A percentile compares a stretch with the other conserved stretches of the same genome.
Evolutionary conservation across 2,797 vertebrate genomes (phyloP).

Genomic region (Syndactyla subalaris): DNA sequence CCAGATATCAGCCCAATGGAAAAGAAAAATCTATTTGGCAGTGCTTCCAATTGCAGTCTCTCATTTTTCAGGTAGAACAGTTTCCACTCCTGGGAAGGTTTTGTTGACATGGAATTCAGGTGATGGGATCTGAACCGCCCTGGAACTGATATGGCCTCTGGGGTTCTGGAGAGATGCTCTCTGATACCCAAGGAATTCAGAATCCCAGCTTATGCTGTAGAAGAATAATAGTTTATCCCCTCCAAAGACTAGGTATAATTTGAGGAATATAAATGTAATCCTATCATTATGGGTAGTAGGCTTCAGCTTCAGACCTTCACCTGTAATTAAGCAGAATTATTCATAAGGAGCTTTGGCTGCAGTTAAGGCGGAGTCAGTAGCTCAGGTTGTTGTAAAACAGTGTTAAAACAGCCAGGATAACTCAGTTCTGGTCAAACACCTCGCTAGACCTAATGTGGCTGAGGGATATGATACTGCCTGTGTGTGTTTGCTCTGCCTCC

Average conservation of each 20-base stretch:
- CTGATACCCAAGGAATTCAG: not conserved
- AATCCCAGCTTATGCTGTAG: not conserved
- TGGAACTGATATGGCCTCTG: not conserved
- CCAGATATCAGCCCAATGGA: conserved; percentile 32
- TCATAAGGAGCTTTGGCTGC: not conserved
- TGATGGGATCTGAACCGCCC: not conserved
- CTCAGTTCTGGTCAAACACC: not conserved
- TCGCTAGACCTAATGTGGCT: not conserved
- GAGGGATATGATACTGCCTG: not conserved
- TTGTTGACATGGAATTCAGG: not conserved
- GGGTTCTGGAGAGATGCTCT: not conserved
- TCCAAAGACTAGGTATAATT: not conserved
- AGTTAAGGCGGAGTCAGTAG: not conserved
- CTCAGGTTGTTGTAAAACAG: not conserved
- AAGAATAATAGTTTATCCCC: not conserved
- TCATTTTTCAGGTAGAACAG: not conserved
- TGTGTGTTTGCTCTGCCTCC: not conserved
- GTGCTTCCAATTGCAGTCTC: conserved; percentile 14
- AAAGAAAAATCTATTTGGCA: conserved; percentile 22
- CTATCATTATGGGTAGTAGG: not conserved
- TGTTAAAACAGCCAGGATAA: not conserved
- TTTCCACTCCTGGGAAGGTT: not conserved
- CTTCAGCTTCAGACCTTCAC: not conserved
- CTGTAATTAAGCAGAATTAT: not conserved
- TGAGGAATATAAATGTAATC: not conserved